A percentile compares a stretch with the other conserved stretches of the same genome.
Evolutionary conservation across 2,797 vertebrate species (phyloP).

Genomic region (Phoebastria nigripes): DNA sequence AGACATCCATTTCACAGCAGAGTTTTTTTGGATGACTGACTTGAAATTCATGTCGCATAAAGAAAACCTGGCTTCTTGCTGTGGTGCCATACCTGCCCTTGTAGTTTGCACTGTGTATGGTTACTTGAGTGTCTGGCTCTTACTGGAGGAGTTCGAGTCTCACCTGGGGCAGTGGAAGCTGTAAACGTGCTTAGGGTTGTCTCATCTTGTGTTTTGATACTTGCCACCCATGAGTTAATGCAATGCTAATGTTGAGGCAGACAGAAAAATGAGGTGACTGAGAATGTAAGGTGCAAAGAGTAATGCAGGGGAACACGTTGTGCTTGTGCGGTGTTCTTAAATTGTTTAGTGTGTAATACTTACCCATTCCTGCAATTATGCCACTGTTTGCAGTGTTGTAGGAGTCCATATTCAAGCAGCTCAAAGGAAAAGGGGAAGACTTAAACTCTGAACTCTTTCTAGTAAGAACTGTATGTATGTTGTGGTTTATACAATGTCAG

Average conservation of each 20-base stretch:
- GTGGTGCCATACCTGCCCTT: neutral
- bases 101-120: neutral
- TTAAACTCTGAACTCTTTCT: neutral
- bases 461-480: neutral
- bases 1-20: neutral
- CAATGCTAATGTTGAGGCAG: neutral
- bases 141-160: neutral
- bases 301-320: neutral
- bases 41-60: fast-evolving
- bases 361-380: neutral
- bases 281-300: neutral
- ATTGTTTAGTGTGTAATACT: neutral
- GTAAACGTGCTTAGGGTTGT: fast-evolving
- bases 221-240: neutral
- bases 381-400: fast-evolving
- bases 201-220: neutral
- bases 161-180: neutral
- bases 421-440: neutral
- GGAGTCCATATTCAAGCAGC: neutral
- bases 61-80: neutral
- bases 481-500: neutral
- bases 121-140: neutral
- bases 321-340: neutral
- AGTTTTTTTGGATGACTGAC: neutral
- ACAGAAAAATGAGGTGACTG: neutral